These are phyloP conservation scores for Pristionchus exspectatus DNA, from an alignment of 2,888 invertebrate genomes.

Conservation along the genomic window DNA sequence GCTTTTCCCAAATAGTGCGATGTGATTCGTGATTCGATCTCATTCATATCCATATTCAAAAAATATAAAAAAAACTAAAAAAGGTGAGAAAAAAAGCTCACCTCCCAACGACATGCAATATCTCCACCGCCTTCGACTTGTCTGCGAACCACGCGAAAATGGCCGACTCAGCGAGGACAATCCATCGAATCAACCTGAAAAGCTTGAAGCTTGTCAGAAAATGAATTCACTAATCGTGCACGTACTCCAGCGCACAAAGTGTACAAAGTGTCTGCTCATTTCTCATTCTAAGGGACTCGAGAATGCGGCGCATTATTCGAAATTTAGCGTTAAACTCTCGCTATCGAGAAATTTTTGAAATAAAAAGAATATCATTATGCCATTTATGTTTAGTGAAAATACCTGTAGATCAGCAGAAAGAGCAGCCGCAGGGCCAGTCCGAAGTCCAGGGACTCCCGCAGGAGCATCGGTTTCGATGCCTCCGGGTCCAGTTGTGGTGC, in stretches of 20 bases:
- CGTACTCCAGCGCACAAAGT: too few relatives aligned
- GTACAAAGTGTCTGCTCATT: too few relatives aligned
- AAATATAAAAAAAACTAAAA: slow-evolving; percentile 26
- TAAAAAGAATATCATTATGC: too few relatives aligned
- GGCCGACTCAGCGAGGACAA: slow-evolving; percentile 15
- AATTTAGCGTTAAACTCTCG: too few relatives aligned
- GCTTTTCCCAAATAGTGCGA: too few relatives aligned
- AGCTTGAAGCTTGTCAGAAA: neutral
- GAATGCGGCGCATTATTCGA: too few relatives aligned
- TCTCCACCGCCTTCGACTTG: neutral
- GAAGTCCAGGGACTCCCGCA: neutral
- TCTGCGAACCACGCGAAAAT: slow-evolving; percentile 20
- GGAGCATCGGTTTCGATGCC: neutral
- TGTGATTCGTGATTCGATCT: too few relatives aligned
- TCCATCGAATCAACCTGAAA: slow-evolving; percentile 27
- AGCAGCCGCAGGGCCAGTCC: neutral
- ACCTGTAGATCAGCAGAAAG: neutral
- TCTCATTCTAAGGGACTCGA: too few relatives aligned
- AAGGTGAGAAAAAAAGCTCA: neutral
- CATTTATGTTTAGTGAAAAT: too few relatives aligned
- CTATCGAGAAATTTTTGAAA: too few relatives aligned
- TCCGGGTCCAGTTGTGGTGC: neutral
- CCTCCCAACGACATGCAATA: slow-evolving; percentile 39
- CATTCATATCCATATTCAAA: neutral
- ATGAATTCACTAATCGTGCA: too few relatives aligned